Base-by-base conservation (phyloP, 2,888 invertebrate species). In the Zhengitettix transpicula region DNA sequence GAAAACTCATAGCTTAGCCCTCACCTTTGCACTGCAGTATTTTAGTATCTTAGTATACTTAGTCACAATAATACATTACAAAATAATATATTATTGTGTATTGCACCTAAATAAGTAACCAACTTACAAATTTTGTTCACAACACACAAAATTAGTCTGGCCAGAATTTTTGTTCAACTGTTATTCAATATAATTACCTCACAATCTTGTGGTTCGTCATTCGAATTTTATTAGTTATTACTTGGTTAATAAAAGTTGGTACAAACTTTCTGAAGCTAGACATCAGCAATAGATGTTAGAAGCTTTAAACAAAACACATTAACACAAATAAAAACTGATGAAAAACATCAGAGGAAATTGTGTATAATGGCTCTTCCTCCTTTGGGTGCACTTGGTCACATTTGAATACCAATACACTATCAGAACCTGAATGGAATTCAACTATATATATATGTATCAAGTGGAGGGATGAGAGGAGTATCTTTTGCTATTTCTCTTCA, bases 371-470 rank as follows among this genome's bases (percentile, higher is more conserved):
- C 12, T 47, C 47, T n/a, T 47, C 47, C 47, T 47, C 47, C 47
- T 47, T 58, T 58, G 17, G 41, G 52, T 59, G 63, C 63, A 61
- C 60, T 58, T 60, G 60, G 56, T 60, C 77, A 81, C 82, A 82
- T 82, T 82, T 82, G 82, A 82, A 82, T 82, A 82, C 82, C 82
- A 82, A 82, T 82, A 81, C 81, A 77, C 65, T 58, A 67, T 65
- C 64, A 59, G 57, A 54, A 63, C 72, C 71, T 62, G 60, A 55
- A 54, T 63, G 53, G 53, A 57, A 53, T 60, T 58, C 57, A 42
- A 47, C 56, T 44, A 53, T 59, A 28, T 28, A 7, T 28, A 28
- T 28, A 28, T n/a, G n/a, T 55, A 42, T 56, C 47, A 52, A 53
- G 57, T 52, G 51, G 15, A 61, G 44, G 57, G 59, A 61, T 61